Percentiles rank a stretch among this genome's conserved stretches.
These are phyloP conservation scores for Podabrus alpinus DNA, from an alignment of 2,888 invertebrate species.

Conservation along the genomic window DNA sequence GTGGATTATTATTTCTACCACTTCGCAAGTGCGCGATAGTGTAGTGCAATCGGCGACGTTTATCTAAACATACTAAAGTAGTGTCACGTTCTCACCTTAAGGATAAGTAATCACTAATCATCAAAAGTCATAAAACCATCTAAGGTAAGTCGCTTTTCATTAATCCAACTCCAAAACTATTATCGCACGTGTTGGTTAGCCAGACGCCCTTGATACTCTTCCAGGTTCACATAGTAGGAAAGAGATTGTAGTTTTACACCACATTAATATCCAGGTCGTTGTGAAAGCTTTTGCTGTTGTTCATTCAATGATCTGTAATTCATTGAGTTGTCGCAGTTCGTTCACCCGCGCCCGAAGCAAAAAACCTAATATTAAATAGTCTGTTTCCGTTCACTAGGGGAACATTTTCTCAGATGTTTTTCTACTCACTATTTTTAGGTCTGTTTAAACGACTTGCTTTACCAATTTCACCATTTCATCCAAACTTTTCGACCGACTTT, in stretches of 20 bases:
- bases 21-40: slow-evolving; percentile 27
- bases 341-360: slow-evolving; percentile 45
- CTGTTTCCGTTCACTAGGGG: slow-evolving; percentile 45
- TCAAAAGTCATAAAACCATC: not conserved
- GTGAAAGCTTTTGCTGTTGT: slow-evolving; percentile 35
- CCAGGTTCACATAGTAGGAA: slow-evolving; percentile 33
- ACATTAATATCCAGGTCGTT: slow-evolving; percentile 49
- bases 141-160: not conserved
- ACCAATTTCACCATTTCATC: not conserved
- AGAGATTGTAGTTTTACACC: slow-evolving; percentile 43
- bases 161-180: not conserved
- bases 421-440: slow-evolving; percentile 31
- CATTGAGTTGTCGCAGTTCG: slow-evolving; percentile 45
- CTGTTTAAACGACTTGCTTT: not conserved
- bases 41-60: slow-evolving; percentile 21
- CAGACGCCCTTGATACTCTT: slow-evolving; percentile 35
- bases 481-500: not conserved
- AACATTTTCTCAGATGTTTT: slow-evolving; percentile 42
- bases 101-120: slow-evolving; percentile 12
- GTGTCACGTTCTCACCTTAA: slow-evolving; percentile 15
- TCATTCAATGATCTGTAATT: slow-evolving; percentile 41
- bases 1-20: slow-evolving; percentile 28
- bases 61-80: not conserved
- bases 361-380: slow-evolving; percentile 48
- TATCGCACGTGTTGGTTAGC: slow-evolving; percentile 24